These are phyloP conservation scores for Gastrophysa polygoni DNA, from an alignment of 2,888 invertebrate genomes.

Conservation along the genomic window DNA sequence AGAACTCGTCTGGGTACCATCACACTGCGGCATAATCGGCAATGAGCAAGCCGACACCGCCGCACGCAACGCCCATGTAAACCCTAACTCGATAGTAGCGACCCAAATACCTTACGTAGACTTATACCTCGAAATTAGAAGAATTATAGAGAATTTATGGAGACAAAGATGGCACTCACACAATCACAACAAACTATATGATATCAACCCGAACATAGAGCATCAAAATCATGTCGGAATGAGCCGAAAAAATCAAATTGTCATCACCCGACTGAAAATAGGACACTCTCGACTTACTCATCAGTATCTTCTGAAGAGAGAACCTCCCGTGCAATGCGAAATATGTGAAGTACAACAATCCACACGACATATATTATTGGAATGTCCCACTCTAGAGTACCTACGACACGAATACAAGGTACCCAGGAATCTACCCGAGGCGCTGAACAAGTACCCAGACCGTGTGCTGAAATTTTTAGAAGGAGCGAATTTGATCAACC, in stretches of 20 bases:
- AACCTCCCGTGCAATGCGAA: too few relatives aligned
- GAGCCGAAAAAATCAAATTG: not conserved
- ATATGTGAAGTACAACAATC: too few relatives aligned
- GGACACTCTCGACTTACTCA: not conserved
- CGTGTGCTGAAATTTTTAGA: too few relatives aligned
- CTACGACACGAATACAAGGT: too few relatives aligned
- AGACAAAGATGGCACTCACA: not conserved
- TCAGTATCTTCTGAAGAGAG: not conserved
- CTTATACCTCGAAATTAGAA: not conserved
- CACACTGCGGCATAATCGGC: not conserved
- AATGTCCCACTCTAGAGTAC: too few relatives aligned
- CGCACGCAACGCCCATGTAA: not conserved
- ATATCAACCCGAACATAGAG: not conserved
- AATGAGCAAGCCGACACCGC: not conserved
- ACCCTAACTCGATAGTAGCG: not conserved
- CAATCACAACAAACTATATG: not conserved
- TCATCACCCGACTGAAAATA: not conserved
- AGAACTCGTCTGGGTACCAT: too few relatives aligned
- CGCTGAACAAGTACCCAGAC: too few relatives aligned
- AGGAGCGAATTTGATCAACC: too few relatives aligned
- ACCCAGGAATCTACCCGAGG: too few relatives aligned
- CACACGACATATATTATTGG: too few relatives aligned
- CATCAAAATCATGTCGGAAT: not conserved
- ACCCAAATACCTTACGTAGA: not conserved
- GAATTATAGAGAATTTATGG: not conserved